A percentile compares a stretch with the other conserved stretches of the same genome.
Conservation (phyloP, 2,797 vertebrate species). For the Tenualosa thibaudeaui region DNA sequence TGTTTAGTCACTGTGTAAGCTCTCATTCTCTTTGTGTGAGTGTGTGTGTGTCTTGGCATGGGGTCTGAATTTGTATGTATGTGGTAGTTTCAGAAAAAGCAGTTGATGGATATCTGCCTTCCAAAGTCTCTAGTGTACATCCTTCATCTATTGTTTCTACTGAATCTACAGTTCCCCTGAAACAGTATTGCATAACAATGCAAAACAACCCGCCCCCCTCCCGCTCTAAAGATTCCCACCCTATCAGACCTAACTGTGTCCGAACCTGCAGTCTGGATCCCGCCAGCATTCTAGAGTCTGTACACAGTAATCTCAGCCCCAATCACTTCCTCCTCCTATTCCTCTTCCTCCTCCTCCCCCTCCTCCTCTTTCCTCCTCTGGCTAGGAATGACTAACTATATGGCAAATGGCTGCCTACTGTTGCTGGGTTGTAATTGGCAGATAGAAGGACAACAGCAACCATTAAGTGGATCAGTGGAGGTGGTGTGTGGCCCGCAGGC, state of each 20-base stretch:
- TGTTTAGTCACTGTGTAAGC: background rate
- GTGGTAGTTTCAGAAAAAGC: background rate
- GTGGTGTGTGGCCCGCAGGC: background rate
- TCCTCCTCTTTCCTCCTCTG: background rate
- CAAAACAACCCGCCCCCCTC: background rate
- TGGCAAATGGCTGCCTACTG: background rate
- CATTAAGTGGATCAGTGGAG: background rate
- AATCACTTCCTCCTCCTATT: background rate
- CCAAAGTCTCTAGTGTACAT: background rate
- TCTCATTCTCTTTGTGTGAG: background rate
- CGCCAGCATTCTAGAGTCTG: background rate
- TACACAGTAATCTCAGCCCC: background rate
- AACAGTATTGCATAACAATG: background rate
- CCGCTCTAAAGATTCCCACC: background rate
- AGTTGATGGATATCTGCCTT: background rate
- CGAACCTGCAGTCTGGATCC: background rate
- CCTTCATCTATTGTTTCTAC: background rate
- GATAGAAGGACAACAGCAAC: background rate
- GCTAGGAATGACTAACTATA: background rate
- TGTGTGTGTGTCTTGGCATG: background rate
- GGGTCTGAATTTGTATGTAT: background rate
- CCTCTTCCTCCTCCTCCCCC: background rate
- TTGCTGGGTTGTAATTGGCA: background rate
- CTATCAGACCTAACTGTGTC: background rate
- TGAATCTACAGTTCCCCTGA: background rate